phyloP scores from a whole-genome alignment of 2,888 invertebrate genomes.

The Nemurella pictetii region DNA sequence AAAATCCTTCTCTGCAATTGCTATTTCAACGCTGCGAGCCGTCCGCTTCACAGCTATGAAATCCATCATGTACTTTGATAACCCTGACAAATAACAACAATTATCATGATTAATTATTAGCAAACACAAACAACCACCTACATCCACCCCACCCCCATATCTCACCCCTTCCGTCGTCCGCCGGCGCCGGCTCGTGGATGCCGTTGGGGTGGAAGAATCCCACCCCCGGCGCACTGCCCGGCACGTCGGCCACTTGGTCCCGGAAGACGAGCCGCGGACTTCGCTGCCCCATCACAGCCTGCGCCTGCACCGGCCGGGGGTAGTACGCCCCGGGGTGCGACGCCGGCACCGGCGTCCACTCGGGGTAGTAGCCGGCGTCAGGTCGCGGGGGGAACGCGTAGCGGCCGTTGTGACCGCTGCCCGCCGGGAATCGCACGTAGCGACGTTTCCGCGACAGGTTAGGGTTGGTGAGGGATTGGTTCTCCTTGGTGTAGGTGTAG shows the following conservation, averaged over 20 bases:
- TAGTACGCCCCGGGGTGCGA: conserved; percentile 21
- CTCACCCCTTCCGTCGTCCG: conserved; percentile 44
- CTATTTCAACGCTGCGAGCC: too few species aligned
- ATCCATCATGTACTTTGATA: too few species aligned
- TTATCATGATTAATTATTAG: too few species aligned
- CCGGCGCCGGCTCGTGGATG: conserved; percentile 38
- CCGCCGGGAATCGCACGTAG: conserved; percentile 17
- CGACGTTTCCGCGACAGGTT: background rate
- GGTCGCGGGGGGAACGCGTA: conserved; percentile 1
- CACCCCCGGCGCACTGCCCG: conserved; percentile 30
- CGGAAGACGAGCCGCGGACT: conserved; percentile 43
- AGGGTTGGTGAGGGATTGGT: background rate
- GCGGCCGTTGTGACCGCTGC: background rate
- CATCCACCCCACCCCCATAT: too few species aligned
- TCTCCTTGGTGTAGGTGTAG: background rate
- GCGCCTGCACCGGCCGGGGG: conserved; percentile 24
- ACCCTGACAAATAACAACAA: too few species aligned
- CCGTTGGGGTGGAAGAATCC: conserved; percentile 36
- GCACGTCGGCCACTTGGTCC: conserved; percentile 40
- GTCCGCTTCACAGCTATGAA: too few species aligned
- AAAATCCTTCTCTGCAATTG: too few species aligned
- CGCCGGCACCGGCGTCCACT: conserved; percentile 12
- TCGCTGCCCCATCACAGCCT: conserved; percentile 39
- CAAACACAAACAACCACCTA: too few species aligned
- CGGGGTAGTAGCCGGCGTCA: conserved; percentile 4